Percentiles rank a stretch among this genome's conserved stretches.
These are phyloP conservation scores for Aptenodytes patagonicus DNA, from an alignment of 2,113 vertebrate species.

Conservation along the genomic window DNA sequence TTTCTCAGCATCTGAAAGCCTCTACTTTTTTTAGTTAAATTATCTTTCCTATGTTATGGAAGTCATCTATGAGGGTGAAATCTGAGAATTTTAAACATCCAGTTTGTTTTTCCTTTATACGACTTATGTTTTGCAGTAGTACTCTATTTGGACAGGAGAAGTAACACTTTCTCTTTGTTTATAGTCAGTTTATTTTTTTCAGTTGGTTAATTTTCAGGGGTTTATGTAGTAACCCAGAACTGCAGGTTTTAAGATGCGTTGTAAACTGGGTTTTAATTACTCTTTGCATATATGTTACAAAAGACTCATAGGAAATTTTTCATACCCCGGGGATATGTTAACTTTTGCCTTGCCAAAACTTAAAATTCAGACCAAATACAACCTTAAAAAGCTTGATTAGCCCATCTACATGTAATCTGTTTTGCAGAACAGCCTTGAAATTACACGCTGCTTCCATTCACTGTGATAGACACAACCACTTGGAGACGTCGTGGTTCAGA, in stretches of 20 bases:
- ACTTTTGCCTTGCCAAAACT: background rate
- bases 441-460: background rate
- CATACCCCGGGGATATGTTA: background rate
- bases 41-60: background rate
- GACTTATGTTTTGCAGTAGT: background rate
- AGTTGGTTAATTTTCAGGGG: background rate
- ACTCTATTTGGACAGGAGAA: background rate
- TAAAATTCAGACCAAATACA: background rate
- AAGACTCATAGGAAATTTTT: background rate
- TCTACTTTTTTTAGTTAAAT: background rate
- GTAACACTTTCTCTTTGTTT: constrained; percentile 3
- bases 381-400: background rate
- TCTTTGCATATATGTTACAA: background rate
- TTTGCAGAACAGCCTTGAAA: background rate
- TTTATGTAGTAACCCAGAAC: background rate
- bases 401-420: background rate
- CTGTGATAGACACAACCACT: background rate
- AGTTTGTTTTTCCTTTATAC: background rate
- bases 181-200: background rate
- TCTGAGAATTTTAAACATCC: background rate
- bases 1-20: background rate
- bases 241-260: background rate
- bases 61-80: background rate
- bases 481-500: background rate
- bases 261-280: background rate